Evolutionary conservation across 2,113 vertebrate genomes (phyloP), one percentile per base, ranked within the genome.

Genomic region (Promerops cafer): DNA sequence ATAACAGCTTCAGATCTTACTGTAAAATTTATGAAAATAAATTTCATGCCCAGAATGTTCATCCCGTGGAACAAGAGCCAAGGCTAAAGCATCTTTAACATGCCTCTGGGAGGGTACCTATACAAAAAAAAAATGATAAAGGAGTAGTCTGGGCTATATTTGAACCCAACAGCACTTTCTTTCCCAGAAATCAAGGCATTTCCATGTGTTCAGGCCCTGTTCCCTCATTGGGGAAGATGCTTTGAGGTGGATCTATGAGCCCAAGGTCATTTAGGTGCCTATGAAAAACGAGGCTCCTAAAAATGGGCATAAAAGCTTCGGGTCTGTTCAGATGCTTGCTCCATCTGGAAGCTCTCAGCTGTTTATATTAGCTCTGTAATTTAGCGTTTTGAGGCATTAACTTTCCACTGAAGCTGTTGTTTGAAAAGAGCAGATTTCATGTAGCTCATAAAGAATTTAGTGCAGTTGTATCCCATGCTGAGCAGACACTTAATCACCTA

Each of bases 401-500:
- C 81, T 91, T 96, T 65, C 47, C 54, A 87, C 37, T 69, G 75
- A 65, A 89, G 66, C 90, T 85, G 81, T 87, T 95, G 78, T 85
- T 94, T 85, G 89, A 94, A 95, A 92, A 82, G 81, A 95, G 61
- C 87, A 89, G 89, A 83, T 96, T 97, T 96, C 84, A 68, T 92
- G 77, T 79, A 84, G 83, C 94, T 93, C 84, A 82, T 95, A 95
- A 96, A 96, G 91, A 91, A 89, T 95, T 94, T 87, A 96, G 92
- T 89, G 45, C 60, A 70, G 92, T 94, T 88, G 71, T 92, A 86
- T 90, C 93, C 96, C 80, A 66, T 94, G 89, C 95, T 95, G 94
- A 94, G 91, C 91, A 94, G 91, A 93, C 89, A 91, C 84, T 95
- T 96, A 95, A 95, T 97, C 93, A 91, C 93, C 94, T 85, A 57